These are phyloP conservation scores for Pammene aurita DNA, from an alignment of 2,888 invertebrate species.

Conservation along the genomic window DNA sequence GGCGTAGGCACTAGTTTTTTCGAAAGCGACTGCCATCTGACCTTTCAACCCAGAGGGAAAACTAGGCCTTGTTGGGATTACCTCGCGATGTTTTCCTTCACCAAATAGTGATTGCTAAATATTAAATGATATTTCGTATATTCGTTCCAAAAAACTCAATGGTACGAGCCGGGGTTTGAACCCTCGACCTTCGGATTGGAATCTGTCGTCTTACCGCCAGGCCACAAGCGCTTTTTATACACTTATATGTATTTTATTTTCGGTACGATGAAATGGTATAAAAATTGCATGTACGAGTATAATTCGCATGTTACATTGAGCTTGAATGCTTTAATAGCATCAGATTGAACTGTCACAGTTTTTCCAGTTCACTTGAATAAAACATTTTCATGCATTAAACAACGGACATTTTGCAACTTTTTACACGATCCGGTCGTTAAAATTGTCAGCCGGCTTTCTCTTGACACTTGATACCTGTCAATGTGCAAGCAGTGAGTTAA, in stretches of 20 bases:
- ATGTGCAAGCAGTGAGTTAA: neutral
- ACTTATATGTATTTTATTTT: neutral
- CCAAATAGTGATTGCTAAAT: too few relatives aligned
- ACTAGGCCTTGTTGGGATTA: too few relatives aligned
- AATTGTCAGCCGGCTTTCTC: constrained; percentile 13
- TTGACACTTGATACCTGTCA: constrained; percentile 19
- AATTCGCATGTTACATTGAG: constrained; percentile 7
- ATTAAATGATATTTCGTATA: too few relatives aligned
- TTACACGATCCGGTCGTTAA: constrained; percentile 25
- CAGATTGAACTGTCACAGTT: constrained; percentile 32
- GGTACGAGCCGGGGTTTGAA: too few relatives aligned
- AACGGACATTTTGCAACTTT: constrained; percentile 33
- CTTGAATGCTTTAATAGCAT: constrained; percentile 11
- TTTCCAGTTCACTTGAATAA: constrained; percentile 32
- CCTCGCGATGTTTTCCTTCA: too few relatives aligned
- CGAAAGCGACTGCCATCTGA: too few relatives aligned
- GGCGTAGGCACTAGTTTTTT: too few relatives aligned
- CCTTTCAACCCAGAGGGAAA: too few relatives aligned
- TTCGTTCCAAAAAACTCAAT: too few relatives aligned
- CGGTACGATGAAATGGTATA: neutral
- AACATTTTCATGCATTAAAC: constrained; percentile 37
- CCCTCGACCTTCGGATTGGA: too few relatives aligned
- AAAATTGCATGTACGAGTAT: neutral
- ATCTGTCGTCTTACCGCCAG: too few relatives aligned
- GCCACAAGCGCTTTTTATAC: too few relatives aligned